A percentile compares a stretch with the other conserved stretches of the same genome.
phyloP scores from a whole-genome alignment of 2,888 invertebrate species.

The Chymomyza caudatula region DNA sequence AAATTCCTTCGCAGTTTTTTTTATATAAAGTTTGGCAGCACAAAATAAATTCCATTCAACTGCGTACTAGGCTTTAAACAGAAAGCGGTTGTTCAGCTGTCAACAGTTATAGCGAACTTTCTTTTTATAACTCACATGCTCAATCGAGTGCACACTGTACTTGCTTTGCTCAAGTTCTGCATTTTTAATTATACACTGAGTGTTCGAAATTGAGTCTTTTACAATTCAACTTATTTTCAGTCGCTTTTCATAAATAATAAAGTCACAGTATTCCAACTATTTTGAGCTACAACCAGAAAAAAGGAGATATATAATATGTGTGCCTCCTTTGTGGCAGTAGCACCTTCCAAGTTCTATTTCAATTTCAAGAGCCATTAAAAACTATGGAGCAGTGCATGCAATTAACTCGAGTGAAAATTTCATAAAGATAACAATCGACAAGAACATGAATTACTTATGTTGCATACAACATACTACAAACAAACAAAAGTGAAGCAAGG shows the following conservation, averaged over 20 bases:
- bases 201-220: neutral
- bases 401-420: constrained; percentile 72
- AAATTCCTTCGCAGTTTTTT: no score
- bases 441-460: constrained; percentile 63
- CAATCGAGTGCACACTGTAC: no score
- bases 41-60: no score
- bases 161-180: neutral
- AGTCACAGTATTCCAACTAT: no score
- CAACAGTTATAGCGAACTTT: no score
- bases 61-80: no score
- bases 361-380: constrained; percentile 72
- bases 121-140: no score
- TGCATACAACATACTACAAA: constrained; percentile 32
- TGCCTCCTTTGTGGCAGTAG: neutral
- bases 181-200: neutral
- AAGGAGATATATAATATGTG: neutral
- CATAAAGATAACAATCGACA: constrained; percentile 71
- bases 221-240: neutral
- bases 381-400: constrained; percentile 56
- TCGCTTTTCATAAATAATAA: neutral
- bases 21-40: no score
- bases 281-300: no score
- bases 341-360: constrained; percentile 21
- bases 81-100: no score
- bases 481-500: constrained; percentile 9